Conservation (phyloP, 2,888 invertebrate genomes). For the Lobophora halterata region DNA sequence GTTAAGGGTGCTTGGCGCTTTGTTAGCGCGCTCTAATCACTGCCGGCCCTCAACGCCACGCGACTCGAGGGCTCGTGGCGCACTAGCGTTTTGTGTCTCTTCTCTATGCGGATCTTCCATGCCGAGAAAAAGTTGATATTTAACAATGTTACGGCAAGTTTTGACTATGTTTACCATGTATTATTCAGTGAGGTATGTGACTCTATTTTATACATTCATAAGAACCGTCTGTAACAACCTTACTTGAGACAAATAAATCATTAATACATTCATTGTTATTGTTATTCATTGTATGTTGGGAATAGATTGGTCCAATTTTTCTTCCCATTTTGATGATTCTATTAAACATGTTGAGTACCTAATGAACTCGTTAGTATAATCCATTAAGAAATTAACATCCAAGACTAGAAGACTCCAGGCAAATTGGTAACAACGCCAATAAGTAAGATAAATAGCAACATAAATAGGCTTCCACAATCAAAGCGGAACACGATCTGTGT, state of each 20-base stretch:
- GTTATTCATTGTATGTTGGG: no score
- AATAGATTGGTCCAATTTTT: no score
- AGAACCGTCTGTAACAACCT: no score
- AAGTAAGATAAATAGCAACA: constrained; percentile 35
- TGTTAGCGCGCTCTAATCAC: constrained; percentile 80
- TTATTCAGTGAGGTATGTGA: no score
- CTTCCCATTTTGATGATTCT: no score
- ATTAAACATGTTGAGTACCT: constrained; percentile 1
- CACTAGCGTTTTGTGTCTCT: constrained; percentile 75
- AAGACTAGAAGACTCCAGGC: constrained; percentile 15
- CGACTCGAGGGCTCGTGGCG: constrained; percentile 66
- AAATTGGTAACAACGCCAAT: constrained; percentile 31
- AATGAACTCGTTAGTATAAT: constrained; percentile 1
- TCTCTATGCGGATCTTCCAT: constrained; percentile 53
- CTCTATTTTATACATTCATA: no score
- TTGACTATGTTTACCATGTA: constrained; percentile 49
- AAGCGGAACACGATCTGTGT: constrained; percentile 34
- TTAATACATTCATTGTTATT: no score
- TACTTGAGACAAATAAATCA: no score
- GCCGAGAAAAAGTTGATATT: no score
- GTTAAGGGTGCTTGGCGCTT: constrained; percentile 75
- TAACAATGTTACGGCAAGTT: no score
- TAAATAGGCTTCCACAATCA: constrained; percentile 35
- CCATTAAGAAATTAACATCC: constrained; percentile 9
- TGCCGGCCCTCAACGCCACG: constrained; percentile 69